These are phyloP conservation scores for Simalia tracyae DNA, from an alignment of 2,797 vertebrate genomes.

Conservation along the genomic window DNA sequence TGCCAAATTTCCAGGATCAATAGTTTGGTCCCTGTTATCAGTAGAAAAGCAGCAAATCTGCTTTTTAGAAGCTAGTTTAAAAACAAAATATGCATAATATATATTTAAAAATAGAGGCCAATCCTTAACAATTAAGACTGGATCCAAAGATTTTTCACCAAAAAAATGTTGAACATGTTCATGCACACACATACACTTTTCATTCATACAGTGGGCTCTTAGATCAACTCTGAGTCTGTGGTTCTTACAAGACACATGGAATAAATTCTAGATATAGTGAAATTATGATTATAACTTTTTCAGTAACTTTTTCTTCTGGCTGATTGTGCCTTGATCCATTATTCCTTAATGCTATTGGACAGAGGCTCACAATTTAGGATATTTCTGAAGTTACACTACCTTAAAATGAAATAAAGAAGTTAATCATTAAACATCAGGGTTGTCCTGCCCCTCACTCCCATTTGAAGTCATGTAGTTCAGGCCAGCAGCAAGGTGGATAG, in stretches of 20 bases:
- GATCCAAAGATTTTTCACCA: neutral
- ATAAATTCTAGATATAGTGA: neutral
- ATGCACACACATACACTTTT: neutral
- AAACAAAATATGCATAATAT: neutral
- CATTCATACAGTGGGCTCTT: neutral
- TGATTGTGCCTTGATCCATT: neutral
- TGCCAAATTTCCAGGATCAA: neutral
- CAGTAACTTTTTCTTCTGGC: neutral
- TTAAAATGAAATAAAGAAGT: too few species aligned
- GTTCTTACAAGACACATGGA: too few species aligned
- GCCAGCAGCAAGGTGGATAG: too few species aligned
- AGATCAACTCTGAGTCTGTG: neutral
- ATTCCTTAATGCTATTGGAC: neutral
- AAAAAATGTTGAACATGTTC: too few species aligned
- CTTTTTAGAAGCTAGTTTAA: neutral
- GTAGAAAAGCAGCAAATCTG: constrained; percentile 1
- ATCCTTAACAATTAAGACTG: neutral
- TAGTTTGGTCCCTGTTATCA: constrained; percentile 11
- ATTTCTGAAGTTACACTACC: neutral
- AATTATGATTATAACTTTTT: neutral
- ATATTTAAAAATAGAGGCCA: neutral
- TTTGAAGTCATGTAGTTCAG: too few species aligned
- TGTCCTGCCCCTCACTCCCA: too few species aligned
- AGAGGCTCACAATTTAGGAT: neutral
- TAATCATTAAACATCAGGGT: too few species aligned